Percentiles rank a stretch among this genome's conserved stretches.
These are phyloP conservation scores for Oligia fasciuncula DNA, from an alignment of 2,888 invertebrate species.

Conservation along the genomic window DNA sequence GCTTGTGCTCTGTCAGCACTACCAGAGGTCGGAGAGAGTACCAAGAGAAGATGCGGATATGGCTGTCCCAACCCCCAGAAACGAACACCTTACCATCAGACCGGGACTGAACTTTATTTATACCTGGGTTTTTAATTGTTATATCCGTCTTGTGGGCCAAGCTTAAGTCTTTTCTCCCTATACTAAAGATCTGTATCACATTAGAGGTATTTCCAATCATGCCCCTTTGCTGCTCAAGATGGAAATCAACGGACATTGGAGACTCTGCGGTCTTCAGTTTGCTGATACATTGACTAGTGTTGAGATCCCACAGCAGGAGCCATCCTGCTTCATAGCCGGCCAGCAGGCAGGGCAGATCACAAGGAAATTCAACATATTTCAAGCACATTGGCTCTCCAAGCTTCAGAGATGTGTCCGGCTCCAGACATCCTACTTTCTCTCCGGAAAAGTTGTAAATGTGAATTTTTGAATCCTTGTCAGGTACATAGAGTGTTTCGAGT, in stretches of 20 bases:
- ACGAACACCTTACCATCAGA: conserved; percentile 93
- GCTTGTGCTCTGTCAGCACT: conserved; percentile 93
- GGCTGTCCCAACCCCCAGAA: conserved; percentile 94
- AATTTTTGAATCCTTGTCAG: conserved; percentile 90
- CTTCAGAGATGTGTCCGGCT: conserved; percentile 81
- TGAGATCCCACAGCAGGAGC: conserved; percentile 93
- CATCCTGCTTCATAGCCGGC: conserved; percentile 94
- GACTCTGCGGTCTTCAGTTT: conserved; percentile 91
- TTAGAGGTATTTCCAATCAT: conserved; percentile 92
- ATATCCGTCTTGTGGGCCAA: conserved; percentile 91
- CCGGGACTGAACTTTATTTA: conserved; percentile 92
- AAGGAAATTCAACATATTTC: conserved; percentile 86
- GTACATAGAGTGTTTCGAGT: conserved; percentile 91
- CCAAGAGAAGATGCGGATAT: conserved; percentile 94
- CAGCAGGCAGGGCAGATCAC: conserved; percentile 89
- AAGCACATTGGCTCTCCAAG: conserved; percentile 92
- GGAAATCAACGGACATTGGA: conserved; percentile 93
- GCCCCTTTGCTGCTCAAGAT: conserved; percentile 91
- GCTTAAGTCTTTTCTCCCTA: conserved; percentile 89
- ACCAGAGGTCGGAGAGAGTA: conserved; percentile 93
- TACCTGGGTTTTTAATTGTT: conserved; percentile 93
- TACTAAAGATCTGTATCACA: conserved; percentile 91
- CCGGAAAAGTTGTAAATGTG: conserved; percentile 88
- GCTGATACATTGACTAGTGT: conserved; percentile 89
- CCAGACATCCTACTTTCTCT: conserved; percentile 81